Evolutionary conservation across 2,797 vertebrate genomes (phyloP).

Genomic region (Cynodonichthys magdalenae): DNA sequence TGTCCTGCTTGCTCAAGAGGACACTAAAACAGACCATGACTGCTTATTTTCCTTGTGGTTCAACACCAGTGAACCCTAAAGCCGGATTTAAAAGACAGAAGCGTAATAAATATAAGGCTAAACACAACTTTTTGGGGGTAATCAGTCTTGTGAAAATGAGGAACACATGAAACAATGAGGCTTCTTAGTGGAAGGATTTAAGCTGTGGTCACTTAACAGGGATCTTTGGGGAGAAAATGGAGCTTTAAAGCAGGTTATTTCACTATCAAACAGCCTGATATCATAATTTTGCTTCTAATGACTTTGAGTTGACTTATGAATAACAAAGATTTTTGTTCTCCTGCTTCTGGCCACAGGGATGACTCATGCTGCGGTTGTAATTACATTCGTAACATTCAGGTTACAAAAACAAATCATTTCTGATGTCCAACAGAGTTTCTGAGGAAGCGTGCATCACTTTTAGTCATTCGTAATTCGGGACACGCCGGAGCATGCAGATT

Average conservation of each 20-base stretch:
- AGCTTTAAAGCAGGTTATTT: slow-evolving; percentile 14
- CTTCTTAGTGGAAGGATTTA: slow-evolving; percentile 2
- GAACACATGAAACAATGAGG: slow-evolving; percentile 15
- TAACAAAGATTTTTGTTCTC: slow-evolving; percentile 3
- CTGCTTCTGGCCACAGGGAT: slow-evolving; percentile 7
- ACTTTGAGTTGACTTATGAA: not conserved
- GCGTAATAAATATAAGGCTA: slow-evolving; percentile 32
- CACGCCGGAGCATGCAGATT: slow-evolving; percentile 54
- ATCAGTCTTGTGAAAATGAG: slow-evolving; percentile 36
- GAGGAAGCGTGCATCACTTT: slow-evolving; percentile 65
- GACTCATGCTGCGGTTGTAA: slow-evolving; percentile 30
- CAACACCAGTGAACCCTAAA: slow-evolving; percentile 48
- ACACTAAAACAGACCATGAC: slow-evolving; percentile 50
- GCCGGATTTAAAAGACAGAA: slow-evolving; percentile 42
- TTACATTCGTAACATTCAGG: slow-evolving; percentile 30
- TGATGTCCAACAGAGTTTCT: slow-evolving; percentile 32
- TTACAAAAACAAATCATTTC: slow-evolving; percentile 54
- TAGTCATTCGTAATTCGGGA: slow-evolving; percentile 54
- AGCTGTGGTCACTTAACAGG: not conserved
- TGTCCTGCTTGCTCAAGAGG: slow-evolving; percentile 60
- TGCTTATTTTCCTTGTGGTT: slow-evolving; percentile 56
- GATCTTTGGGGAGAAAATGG: slow-evolving; percentile 5
- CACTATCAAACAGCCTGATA: too few relatives aligned
- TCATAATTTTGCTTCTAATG: slow-evolving; percentile 5
- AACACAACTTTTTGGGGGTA: slow-evolving; percentile 1